These are phyloP conservation scores for Ophion costatus DNA, from an alignment of 2,888 invertebrate genomes.

Conservation along the genomic window DNA sequence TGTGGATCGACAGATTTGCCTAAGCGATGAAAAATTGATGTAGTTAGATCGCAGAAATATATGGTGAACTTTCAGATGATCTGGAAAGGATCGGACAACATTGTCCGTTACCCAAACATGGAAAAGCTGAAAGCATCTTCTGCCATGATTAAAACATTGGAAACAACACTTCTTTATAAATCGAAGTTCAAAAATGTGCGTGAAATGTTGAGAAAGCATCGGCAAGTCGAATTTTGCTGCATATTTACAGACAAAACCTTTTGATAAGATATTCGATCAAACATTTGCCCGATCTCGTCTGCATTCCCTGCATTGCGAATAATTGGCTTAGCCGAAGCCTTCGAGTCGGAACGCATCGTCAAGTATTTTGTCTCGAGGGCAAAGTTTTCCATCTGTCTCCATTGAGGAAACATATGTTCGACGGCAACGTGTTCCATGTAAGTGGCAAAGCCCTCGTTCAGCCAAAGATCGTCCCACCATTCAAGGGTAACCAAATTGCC, in stretches of 20 bases:
- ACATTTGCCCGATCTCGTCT: conserved; percentile 70
- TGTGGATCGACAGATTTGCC: too few relatives aligned
- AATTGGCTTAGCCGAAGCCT: conserved; percentile 65
- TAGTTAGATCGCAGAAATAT: background rate
- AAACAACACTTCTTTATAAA: background rate
- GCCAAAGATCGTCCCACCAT: conserved; percentile 90
- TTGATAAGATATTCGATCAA: conserved; percentile 72
- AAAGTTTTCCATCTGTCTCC: conserved; percentile 70
- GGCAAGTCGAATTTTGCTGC: background rate
- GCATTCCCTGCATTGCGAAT: conserved; percentile 61
- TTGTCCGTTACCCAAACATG: too few relatives aligned
- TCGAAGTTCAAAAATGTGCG: background rate
- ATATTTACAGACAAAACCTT: conserved; percentile 59
- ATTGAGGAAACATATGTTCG: conserved; percentile 69
- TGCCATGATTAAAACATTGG: too few relatives aligned
- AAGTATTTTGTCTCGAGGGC: conserved; percentile 68
- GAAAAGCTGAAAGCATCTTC: too few relatives aligned
- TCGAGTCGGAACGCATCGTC: conserved; percentile 69
- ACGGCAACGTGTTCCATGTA: conserved; percentile 83
- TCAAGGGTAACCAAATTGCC: conserved; percentile 89
- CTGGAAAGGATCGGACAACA: background rate
- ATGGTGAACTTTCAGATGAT: background rate
- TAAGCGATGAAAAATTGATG: too few relatives aligned
- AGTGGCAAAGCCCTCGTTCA: conserved; percentile 90
- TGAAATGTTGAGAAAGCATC: background rate